phyloP scores from a whole-genome alignment of 1,140 invertebrate species.

The Colletes latitarsis region DNA sequence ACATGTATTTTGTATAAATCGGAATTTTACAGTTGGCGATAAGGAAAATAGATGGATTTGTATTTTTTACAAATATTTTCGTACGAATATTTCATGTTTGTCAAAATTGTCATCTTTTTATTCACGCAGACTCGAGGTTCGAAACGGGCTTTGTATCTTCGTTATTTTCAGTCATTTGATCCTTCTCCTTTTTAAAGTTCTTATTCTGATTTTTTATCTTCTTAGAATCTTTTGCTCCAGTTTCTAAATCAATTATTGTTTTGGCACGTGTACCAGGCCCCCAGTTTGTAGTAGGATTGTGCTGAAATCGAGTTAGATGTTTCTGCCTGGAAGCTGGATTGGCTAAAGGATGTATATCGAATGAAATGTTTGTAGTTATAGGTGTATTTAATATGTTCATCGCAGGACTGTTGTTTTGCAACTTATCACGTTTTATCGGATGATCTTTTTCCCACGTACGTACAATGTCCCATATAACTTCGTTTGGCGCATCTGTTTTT shows the following conservation, averaged over 20 bases:
- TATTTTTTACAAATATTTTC: neutral
- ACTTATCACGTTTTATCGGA: slow-evolving; percentile 76
- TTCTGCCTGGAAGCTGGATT: slow-evolving; percentile 90
- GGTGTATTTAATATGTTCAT: slow-evolving; percentile 83
- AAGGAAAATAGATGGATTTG: neutral
- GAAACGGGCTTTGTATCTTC: neutral
- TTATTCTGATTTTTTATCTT: slow-evolving; percentile 65
- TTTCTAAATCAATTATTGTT: slow-evolving; percentile 83
- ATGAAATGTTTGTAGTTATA: slow-evolving; percentile 81
- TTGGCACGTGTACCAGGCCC: slow-evolving; percentile 91
- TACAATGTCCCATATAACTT: slow-evolving; percentile 96
- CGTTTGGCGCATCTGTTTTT: slow-evolving; percentile 95
- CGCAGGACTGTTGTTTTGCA: slow-evolving; percentile 81
- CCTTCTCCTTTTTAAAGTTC: slow-evolving; percentile 43
- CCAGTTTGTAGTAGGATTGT: slow-evolving; percentile 93
- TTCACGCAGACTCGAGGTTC: neutral
- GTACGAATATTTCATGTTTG: neutral
- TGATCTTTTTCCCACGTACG: slow-evolving; percentile 87
- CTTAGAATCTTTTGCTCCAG: slow-evolving; percentile 47
- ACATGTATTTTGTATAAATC: neutral
- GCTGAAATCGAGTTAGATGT: slow-evolving; percentile 90
- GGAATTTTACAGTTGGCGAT: neutral
- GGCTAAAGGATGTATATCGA: slow-evolving; percentile 86
- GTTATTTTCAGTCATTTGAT: neutral
- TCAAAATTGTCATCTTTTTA: no score